Percentiles rank a stretch among this genome's conserved stretches.
Evolutionary conservation across 2,888 invertebrate genomes (phyloP).

Genomic region (Drosophila neonasuta): DNA sequence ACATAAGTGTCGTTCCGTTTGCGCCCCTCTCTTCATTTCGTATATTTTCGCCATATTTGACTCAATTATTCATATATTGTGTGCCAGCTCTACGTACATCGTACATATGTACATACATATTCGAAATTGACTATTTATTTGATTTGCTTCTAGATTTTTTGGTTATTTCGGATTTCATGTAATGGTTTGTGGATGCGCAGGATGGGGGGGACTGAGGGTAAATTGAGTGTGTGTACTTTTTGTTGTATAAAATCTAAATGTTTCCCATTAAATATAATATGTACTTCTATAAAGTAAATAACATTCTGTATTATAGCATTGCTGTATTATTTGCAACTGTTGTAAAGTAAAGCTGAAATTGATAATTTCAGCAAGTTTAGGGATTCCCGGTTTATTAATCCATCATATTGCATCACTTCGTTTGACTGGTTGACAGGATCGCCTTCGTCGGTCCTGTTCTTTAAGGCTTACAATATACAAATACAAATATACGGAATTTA

Average conservation of each 20-base stretch:
- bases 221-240: slow-evolving; percentile 44
- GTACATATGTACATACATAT: slow-evolving; percentile 54
- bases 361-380: slow-evolving; percentile 41
- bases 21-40: slow-evolving; percentile 44
- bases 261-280: slow-evolving; percentile 56
- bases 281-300: slow-evolving; percentile 75
- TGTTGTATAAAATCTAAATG: slow-evolving; percentile 73
- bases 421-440: slow-evolving; percentile 45
- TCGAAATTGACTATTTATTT: slow-evolving; percentile 73
- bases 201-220: slow-evolving; percentile 15
- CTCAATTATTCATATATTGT: slow-evolving; percentile 49
- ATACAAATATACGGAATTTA: slow-evolving; percentile 26
- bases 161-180: slow-evolving; percentile 24
- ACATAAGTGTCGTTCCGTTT: slow-evolving; percentile 59
- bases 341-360: slow-evolving; percentile 55
- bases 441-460: slow-evolving; percentile 27
- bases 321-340: slow-evolving; percentile 48
- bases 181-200: slow-evolving; percentile 7
- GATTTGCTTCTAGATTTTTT: slow-evolving; percentile 58
- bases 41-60: slow-evolving; percentile 50
- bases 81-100: slow-evolving; percentile 54
- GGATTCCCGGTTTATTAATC: slow-evolving; percentile 34
- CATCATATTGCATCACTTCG: slow-evolving; percentile 46
- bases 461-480: slow-evolving; percentile 45
- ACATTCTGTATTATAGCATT: slow-evolving; percentile 64